Conservation (phyloP, 2,113 vertebrate genomes). For the Rallus limicola region DNA sequence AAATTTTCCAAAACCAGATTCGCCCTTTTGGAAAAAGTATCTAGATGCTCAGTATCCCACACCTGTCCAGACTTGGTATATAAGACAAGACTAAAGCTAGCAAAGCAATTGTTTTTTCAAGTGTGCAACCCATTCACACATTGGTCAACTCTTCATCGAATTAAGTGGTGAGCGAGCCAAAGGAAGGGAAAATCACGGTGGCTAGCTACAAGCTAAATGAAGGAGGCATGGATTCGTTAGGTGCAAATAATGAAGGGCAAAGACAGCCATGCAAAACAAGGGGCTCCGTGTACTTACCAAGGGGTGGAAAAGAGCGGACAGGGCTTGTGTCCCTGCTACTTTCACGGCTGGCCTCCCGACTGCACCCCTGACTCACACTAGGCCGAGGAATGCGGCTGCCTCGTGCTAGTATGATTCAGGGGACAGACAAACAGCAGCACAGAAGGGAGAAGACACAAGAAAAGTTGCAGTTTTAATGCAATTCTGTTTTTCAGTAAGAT, state of each 20-base stretch:
- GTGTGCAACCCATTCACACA: slow-evolving; percentile 31
- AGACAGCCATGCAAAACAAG: slow-evolving; percentile 38
- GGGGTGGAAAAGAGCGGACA: slow-evolving; percentile 93
- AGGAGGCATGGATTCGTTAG: not conserved
- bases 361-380: slow-evolving; percentile 99
- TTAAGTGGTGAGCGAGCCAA: not conserved
- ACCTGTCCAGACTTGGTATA: not conserved
- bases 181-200: not conserved
- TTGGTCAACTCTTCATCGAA: not conserved
- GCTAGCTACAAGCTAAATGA: slow-evolving; percentile 23
- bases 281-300: slow-evolving; percentile 86
- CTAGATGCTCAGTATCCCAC: fast-evolving
- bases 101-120: not conserved
- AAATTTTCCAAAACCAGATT: not conserved
- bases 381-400: slow-evolving; percentile 98
- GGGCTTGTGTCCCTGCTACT: slow-evolving; percentile 98
- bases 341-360: slow-evolving; percentile 97
- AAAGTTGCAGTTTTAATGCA: slow-evolving; percentile 66
- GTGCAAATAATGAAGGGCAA: not conserved
- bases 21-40: not conserved
- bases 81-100: not conserved
- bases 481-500: not conserved
- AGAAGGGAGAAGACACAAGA: slow-evolving; percentile 71
- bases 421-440: slow-evolving; percentile 56
- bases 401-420: slow-evolving; percentile 83